phyloP scores from a whole-genome alignment of 53 echinoderm and acorn worm species.

The Paracentrotus lividus region DNA sequence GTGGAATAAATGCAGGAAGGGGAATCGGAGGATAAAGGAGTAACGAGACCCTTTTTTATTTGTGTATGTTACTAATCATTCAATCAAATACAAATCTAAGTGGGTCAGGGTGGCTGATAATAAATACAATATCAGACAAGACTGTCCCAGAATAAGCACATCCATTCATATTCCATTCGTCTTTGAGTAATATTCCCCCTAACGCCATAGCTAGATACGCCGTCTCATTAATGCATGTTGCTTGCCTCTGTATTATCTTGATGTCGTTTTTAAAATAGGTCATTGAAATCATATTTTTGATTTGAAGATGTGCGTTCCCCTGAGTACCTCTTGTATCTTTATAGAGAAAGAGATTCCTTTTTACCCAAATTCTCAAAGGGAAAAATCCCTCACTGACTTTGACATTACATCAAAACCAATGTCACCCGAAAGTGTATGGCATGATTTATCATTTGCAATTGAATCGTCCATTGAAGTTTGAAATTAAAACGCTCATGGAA shows the following conservation, averaged over 20 bases:
- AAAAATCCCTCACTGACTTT: background rate
- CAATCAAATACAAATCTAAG: background rate
- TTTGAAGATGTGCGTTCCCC: conserved; percentile 24
- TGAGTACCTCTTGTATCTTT: background rate
- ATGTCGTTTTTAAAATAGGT: conserved; percentile 13
- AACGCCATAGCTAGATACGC: background rate
- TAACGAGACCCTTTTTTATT: background rate
- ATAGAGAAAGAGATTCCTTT: background rate
- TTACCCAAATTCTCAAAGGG: background rate
- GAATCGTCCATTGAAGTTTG: no score
- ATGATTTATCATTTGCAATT: no score
- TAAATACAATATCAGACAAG: background rate
- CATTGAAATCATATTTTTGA: background rate
- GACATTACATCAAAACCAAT: background rate
- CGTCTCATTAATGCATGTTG: background rate
- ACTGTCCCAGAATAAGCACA: background rate
- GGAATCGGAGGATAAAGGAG: background rate
- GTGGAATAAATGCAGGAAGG: background rate
- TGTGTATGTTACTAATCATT: background rate
- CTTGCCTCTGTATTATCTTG: background rate
- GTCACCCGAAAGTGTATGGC: background rate
- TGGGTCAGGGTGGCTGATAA: background rate
- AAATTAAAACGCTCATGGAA: background rate
- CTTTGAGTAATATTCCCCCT: background rate
- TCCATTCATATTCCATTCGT: background rate